phyloP scores from a whole-genome alignment of 2,888 invertebrate species.

The Omphaloscelis lunosa region DNA sequence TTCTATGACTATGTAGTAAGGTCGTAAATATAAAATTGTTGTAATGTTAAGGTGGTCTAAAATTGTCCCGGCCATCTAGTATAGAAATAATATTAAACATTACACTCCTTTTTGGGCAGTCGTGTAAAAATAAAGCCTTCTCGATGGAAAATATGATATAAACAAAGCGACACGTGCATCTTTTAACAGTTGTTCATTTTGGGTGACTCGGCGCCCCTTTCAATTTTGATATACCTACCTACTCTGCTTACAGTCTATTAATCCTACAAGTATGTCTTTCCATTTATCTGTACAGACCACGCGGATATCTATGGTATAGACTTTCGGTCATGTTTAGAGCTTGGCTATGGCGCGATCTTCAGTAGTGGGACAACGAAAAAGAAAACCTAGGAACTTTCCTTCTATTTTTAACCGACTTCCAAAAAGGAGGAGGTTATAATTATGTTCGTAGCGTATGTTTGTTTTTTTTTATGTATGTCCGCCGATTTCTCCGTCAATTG shows the following conservation, averaged over 20 bases:
- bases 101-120: too few species aligned
- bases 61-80: conserved; percentile 74
- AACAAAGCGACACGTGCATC: conserved; percentile 73
- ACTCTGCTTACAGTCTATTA: not conserved
- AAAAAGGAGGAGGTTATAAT: too few species aligned
- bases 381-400: not conserved
- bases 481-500: too few species aligned
- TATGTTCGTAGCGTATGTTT: too few species aligned
- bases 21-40: conserved; percentile 39
- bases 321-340: too few species aligned
- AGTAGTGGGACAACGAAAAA: not conserved
- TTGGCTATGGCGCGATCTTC: not conserved
- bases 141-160: conserved; percentile 83
- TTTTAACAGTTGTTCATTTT: conserved; percentile 25
- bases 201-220: not conserved
- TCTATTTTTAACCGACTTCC: too few species aligned
- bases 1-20: conserved; percentile 60
- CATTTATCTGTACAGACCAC: not conserved
- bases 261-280: not conserved
- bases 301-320: too few species aligned
- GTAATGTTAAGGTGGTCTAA: conserved; percentile 68
- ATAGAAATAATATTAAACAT: conserved; percentile 83
- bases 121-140: conserved; percentile 80
- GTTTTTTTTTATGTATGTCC: too few species aligned
- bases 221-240: conserved; percentile 4